A percentile compares a stretch with the other conserved stretches of the same genome.
These are phyloP conservation scores for Mesocentrotus franciscanus DNA, from an alignment of 53 echinoderm and acorn worm genomes.

Conservation along the genomic window DNA sequence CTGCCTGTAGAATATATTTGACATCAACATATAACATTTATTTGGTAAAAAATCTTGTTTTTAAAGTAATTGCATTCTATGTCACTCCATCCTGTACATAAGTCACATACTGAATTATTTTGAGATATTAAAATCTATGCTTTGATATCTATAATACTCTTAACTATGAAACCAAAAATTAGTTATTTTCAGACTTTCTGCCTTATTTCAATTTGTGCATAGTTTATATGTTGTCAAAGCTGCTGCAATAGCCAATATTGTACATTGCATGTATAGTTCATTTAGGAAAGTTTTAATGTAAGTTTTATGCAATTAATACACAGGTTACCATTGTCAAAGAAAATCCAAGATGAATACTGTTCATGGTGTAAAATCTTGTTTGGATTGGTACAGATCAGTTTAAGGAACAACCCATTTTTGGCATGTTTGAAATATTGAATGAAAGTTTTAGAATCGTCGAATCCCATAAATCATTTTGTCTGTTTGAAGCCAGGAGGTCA, in stretches of 20 bases:
- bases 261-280: neutral
- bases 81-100: neutral
- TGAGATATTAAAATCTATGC: neutral
- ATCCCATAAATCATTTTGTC: too few relatives aligned
- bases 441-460: too few relatives aligned
- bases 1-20: neutral
- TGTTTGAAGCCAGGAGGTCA: too few relatives aligned
- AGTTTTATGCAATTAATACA: neutral
- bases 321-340: too few relatives aligned
- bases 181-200: neutral
- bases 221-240: neutral
- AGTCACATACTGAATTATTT: neutral
- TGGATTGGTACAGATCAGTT: too few relatives aligned
- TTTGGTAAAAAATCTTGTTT: neutral
- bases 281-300: neutral
- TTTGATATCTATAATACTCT: neutral
- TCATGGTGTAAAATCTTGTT: too few relatives aligned
- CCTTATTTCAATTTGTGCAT: conserved; percentile 7
- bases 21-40: neutral
- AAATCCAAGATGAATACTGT: too few relatives aligned
- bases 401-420: too few relatives aligned
- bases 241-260: neutral
- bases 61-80: neutral
- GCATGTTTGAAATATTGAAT: too few relatives aligned
- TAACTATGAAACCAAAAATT: neutral